Base-by-base conservation (phyloP, 2,888 invertebrate species). In the Lithophane leautieri region DNA sequence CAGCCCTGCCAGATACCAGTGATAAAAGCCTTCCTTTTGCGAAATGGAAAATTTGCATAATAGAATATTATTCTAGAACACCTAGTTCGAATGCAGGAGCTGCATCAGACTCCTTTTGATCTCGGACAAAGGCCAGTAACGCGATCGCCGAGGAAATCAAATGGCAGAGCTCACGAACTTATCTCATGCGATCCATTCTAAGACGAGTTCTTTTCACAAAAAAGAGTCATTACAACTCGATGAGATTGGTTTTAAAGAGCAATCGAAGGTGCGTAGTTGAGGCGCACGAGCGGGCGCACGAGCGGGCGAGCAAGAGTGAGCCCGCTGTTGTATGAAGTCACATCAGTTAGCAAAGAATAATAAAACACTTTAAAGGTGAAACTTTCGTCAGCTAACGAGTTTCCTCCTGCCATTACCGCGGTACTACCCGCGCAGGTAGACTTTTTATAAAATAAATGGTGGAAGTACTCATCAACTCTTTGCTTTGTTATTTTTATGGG, bases 41-140 rank as follows among this genome's bases (percentile, higher is more conserved):
- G 67, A 82, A 86, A 84, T 75, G 68, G 80, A 79, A 85, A 82
- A 87, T 87, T 84, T 86, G 77, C 86, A 86, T 89, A 87, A 89
- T 85, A 82, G 84, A 82, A 82, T 63, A 83, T 86, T 83, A 86
- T 78, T 81, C 63, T 75, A 72, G 73, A 76, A 81, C 70, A 82
- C 50, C 71, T 68, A 66, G 68, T 58, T 47, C n/a, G 60, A 79
- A 65, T 60, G 74, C 71, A 44, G 62, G 71, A 75, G 71, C 73
- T 82, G 87, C 85, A 85, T 28, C 85, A 85, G n/a, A 8, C 61
- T 79, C 73, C 84, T 81, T 86, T 85, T 86, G 86, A 88, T 84
- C 73, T 83, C 83, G 87, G 86, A 91, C 91, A 89, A 90, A 89
- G 87, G 86, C 75, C 78, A 74, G 87, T 84, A 82, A 90, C 81